These are phyloP conservation scores for Rotaria macrura DNA, from an alignment of 2,888 invertebrate species.

Conservation along the genomic window DNA sequence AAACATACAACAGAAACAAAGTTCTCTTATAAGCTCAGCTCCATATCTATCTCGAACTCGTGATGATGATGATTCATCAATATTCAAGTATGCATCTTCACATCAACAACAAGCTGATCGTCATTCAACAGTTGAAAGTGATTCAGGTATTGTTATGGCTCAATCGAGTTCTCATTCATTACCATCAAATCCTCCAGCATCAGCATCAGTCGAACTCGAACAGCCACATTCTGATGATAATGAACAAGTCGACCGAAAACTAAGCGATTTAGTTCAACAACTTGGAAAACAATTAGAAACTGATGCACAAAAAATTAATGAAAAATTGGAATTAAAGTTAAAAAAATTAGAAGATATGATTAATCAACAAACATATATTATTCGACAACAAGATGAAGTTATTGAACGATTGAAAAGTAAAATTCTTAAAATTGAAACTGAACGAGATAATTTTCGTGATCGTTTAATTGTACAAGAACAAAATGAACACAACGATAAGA, in stretches of 20 bases:
- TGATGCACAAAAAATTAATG: neutral
- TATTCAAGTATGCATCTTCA: neutral
- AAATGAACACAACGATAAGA: neutral
- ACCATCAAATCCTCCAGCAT: no score
- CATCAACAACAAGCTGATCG: neutral
- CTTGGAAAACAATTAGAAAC: slow-evolving; percentile 6
- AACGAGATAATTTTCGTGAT: neutral
- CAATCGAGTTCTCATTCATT: neutral
- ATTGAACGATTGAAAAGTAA: slow-evolving; percentile 14
- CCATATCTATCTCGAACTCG: neutral
- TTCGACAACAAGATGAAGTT: slow-evolving; percentile 20
- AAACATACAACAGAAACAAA: neutral
- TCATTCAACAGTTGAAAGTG: neutral
- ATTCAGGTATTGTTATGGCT: neutral
- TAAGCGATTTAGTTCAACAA: neutral
- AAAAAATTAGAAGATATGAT: slow-evolving; percentile 20
- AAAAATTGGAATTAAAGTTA: slow-evolving; percentile 9
- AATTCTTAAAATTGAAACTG: neutral
- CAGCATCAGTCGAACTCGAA: no score
- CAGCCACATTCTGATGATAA: neutral
- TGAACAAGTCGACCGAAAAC: neutral
- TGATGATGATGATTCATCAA: neutral
- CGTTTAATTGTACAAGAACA: neutral
- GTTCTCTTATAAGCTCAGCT: neutral
- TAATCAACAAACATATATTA: neutral